phyloP scores from a whole-genome alignment of 2,888 invertebrate genomes.

The Drosophila barbarae region DNA sequence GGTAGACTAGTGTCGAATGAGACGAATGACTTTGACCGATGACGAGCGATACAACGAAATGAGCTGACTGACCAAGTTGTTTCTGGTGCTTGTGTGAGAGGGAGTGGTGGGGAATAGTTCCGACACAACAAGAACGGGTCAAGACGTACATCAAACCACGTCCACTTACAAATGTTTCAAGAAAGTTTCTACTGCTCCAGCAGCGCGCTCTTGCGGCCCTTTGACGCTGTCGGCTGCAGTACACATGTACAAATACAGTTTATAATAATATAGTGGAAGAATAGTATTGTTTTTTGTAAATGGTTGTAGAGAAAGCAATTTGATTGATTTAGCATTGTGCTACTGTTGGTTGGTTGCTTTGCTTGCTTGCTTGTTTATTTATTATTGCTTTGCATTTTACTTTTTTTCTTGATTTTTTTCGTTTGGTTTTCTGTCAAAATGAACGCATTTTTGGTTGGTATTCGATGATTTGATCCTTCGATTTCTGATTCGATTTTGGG shows the following conservation, averaged over 20 bases:
- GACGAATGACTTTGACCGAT: constrained; percentile 34
- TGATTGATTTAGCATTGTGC: constrained; percentile 63
- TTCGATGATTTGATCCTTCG: constrained; percentile 45
- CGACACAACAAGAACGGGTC: constrained; percentile 58
- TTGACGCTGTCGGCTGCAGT: constrained; percentile 79
- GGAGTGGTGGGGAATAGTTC: constrained; percentile 22
- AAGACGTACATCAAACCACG: constrained; percentile 36
- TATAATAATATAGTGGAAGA: constrained; percentile 71
- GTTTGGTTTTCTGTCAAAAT: constrained; percentile 57
- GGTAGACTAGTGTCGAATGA: constrained; percentile 24
- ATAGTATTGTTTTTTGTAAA: constrained; percentile 57
- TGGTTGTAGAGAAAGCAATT: constrained; percentile 75
- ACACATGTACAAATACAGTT: constrained; percentile 75
- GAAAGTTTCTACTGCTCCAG: constrained; percentile 79
- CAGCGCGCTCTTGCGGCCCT: constrained; percentile 78
- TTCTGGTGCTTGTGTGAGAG: constrained; percentile 12
- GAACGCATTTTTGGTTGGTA: constrained; percentile 72
- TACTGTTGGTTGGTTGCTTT: constrained; percentile 44
- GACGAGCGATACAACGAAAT: constrained; percentile 33
- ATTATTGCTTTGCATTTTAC: constrained; percentile 3
- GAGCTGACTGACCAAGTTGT: constrained; percentile 23
- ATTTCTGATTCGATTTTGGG: constrained; percentile 31
- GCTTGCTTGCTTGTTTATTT: constrained; percentile 56
- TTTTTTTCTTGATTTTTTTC: constrained; percentile 20
- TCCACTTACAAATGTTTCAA: constrained; percentile 80